Percentiles rank a stretch among this genome's conserved stretches.
Conservation (phyloP, 2,113 vertebrate genomes). For the Catagonus wagneri region DNA sequence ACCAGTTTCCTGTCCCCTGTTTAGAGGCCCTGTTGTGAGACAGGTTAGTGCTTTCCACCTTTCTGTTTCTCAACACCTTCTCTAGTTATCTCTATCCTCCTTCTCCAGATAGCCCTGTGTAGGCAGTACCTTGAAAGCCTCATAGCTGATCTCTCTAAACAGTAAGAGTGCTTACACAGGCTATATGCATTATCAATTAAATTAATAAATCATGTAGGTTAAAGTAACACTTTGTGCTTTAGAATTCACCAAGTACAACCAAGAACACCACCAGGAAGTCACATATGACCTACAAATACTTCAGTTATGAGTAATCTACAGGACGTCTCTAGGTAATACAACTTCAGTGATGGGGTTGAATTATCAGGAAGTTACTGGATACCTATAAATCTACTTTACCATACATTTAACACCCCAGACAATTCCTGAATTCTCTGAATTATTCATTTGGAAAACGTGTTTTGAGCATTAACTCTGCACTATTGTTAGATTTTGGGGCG, state of each 20-base stretch:
- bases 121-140: background rate
- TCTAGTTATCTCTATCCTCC: fast-evolving
- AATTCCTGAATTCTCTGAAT: background rate
- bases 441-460: background rate
- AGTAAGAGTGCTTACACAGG: background rate
- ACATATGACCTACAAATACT: background rate
- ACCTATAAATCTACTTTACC: background rate
- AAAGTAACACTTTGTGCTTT: background rate
- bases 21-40: background rate
- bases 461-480: background rate
- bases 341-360: background rate
- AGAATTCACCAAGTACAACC: background rate
- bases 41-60: background rate
- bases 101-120: background rate
- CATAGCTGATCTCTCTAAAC: background rate
- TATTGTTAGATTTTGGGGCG: background rate
- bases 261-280: background rate
- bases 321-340: background rate
- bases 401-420: background rate
- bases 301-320: background rate
- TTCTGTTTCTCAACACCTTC: background rate
- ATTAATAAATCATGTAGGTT: background rate
- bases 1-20: background rate
- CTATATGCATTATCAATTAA: background rate
- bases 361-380: slow-evolving; percentile 7